A percentile compares a stretch with the other conserved stretches of the same genome.
Evolutionary conservation across 30 jellyfish, hydroid and myxozoan species (phyloP).

Genomic region (Aurelia sp.): DNA sequence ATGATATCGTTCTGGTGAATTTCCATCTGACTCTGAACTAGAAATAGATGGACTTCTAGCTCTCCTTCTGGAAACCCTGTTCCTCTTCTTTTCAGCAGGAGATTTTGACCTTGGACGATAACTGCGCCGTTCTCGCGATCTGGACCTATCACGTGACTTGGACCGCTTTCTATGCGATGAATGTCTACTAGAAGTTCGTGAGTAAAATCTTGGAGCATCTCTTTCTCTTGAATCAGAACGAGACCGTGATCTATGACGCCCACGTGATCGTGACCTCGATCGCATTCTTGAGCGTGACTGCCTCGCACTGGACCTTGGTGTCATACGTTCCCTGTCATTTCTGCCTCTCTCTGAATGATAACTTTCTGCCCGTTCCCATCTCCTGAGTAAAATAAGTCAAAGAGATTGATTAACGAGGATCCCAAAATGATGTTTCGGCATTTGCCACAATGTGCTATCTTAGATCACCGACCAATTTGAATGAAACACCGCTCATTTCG

Average conservation of each 20-base stretch:
- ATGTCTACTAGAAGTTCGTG: background rate
- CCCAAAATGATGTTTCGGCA: too few relatives aligned
- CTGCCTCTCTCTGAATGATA: conserved; percentile 46
- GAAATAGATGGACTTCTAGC: conserved; percentile 13
- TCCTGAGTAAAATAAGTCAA: background rate
- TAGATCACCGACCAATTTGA: too few relatives aligned
- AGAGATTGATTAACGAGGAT: too few relatives aligned
- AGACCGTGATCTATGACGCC: conserved; percentile 18
- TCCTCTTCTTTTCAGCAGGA: conserved; percentile 7
- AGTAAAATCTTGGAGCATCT: background rate
- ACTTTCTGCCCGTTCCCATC: conserved; percentile 77
- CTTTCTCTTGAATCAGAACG: conserved; percentile 38
- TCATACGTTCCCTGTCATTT: background rate
- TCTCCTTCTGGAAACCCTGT: background rate
- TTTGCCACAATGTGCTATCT: too few relatives aligned
- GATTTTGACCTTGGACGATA: conserved; percentile 29
- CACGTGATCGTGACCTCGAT: conserved; percentile 46
- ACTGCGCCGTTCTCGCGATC: conserved; percentile 22
- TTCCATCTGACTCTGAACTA: background rate
- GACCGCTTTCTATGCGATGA: conserved; percentile 22
- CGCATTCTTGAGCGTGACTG: conserved; percentile 62
- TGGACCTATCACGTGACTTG: conserved; percentile 33
- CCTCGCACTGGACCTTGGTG: conserved; percentile 6
- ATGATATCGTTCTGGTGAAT: background rate
- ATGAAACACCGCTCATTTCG: too few relatives aligned